These are phyloP conservation scores for Bombus polaris DNA, from an alignment of 1,140 invertebrate species.

Conservation along the genomic window DNA sequence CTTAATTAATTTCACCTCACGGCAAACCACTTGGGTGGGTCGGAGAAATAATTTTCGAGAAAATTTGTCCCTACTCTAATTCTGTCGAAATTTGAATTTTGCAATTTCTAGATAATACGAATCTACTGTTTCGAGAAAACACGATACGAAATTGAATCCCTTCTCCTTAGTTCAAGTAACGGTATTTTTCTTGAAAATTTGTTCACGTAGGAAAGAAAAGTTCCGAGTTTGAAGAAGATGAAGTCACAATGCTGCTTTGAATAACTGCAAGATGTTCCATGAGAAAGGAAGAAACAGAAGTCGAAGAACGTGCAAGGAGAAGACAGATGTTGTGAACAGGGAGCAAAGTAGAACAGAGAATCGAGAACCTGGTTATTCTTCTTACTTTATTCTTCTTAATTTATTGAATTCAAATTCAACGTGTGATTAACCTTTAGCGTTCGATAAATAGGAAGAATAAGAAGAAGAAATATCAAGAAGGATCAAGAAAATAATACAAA, in stretches of 20 bases:
- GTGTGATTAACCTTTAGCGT: not conserved
- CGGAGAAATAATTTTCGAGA: not conserved
- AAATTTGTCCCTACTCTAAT: not conserved
- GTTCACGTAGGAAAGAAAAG: not conserved
- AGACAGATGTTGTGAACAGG: slow-evolving; percentile 5
- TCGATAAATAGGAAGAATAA: not conserved
- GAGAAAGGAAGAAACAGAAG: slow-evolving; percentile 9
- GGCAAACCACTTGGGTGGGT: not conserved
- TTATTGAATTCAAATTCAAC: not conserved
- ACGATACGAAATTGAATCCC: too few species aligned
- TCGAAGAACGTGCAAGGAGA: not conserved
- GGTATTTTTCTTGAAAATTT: not conserved
- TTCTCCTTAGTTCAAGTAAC: not conserved
- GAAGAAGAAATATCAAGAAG: too few species aligned
- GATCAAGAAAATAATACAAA: not conserved
- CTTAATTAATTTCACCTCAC: slow-evolving; percentile 42
- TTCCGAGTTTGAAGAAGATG: not conserved
- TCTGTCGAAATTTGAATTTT: not conserved
- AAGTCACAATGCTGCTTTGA: not conserved
- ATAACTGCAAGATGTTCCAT: slow-evolving; percentile 21
- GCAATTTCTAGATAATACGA: too few species aligned
- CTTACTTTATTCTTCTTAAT: too few species aligned
- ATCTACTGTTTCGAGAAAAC: not conserved
- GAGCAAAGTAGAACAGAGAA: not conserved
- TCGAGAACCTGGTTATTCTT: not conserved